Evolutionary conservation across 2,888 invertebrate genomes (phyloP).

Genomic region (Zaprionus lineosus): DNA sequence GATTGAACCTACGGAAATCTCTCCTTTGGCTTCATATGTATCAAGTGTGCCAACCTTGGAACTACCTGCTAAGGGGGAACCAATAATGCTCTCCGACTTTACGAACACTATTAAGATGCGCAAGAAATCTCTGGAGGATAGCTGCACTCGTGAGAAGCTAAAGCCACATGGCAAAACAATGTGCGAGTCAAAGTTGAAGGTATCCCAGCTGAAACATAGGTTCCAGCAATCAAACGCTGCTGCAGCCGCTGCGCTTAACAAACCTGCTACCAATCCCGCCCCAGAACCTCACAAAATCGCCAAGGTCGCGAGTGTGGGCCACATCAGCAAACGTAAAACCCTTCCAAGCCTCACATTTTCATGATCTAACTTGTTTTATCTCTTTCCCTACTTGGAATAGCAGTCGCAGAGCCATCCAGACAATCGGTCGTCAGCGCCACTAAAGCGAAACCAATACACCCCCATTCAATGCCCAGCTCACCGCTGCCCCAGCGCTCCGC

Average conservation of each 20-base stretch:
- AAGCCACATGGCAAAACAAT: conserved; percentile 67
- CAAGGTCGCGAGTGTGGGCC: conserved; percentile 52
- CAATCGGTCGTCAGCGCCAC: conserved; percentile 31
- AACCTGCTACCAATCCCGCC: conserved; percentile 30
- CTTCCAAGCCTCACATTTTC: conserved; percentile 1
- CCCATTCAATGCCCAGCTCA: conserved; percentile 82
- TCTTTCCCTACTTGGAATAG: conserved; percentile 6
- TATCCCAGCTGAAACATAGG: conserved; percentile 80
- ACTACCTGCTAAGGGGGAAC: conserved; percentile 54
- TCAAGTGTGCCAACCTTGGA: conserved; percentile 39
- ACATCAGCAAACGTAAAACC: conserved; percentile 60
- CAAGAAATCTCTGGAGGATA: conserved; percentile 82
- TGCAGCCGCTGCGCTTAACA: conserved; percentile 29
- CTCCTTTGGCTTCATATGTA: conserved; percentile 1
- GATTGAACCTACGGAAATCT: conserved; percentile 7
- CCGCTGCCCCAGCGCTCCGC: conserved; percentile 76
- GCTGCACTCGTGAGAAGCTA: conserved; percentile 77
- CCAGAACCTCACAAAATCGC: conserved; percentile 48
- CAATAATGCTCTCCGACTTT: conserved; percentile 82
- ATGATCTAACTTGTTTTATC: neutral
- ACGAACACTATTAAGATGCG: conserved; percentile 83
- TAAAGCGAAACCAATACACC: conserved; percentile 61
- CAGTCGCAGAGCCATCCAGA: conserved; percentile 23
- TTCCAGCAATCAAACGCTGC: conserved; percentile 65
- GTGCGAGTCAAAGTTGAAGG: conserved; percentile 79